Evolutionary conservation across 2,888 invertebrate genomes (phyloP), one percentile per base, ranked within the genome.

Genomic region (Slavum lentiscoides): DNA sequence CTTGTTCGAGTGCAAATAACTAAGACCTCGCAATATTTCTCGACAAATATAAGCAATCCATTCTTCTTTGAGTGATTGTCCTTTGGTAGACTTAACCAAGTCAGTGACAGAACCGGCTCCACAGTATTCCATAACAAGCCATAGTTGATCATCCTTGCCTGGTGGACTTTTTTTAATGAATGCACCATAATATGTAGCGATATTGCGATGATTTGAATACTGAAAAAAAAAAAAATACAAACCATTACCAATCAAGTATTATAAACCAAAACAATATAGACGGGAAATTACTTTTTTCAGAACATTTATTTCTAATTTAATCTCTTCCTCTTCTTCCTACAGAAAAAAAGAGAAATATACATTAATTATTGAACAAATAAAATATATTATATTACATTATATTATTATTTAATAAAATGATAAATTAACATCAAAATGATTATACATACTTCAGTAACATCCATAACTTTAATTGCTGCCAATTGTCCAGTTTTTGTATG

Each of bases 391-490:
- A 30, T 30, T n/a, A n/a, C n/a, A 21, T 39, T 21, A 13, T 13
- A 49, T 9, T 8, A 30, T 62, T n/a, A 53, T 39, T 49, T 49
- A 49, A 49, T 49, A 49, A 49, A 13, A 49, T 49, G 7, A 19
- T 59, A 58, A 3, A 37, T 23, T 17, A 61, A 19, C 21, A 7
- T 19, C 0, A 55, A 55, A 17, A n/a, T 11, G 6, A 72, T 43
- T 39, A 66, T 64, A 85, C 87, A 86, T 85, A 90, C 90, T 88
- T 98, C 98, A 85, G 98, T 99, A 86, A 99, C 98, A 88, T 98
- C 98, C 99, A 99, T 99, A 87, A 99, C 98, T 91, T 99, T 99
- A 88, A 99, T 99, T 88, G 99, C 99, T 84, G 98, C 99, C 89
- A 99, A 90, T 89, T 99, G 98, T 84, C 98, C 98, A 84, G 99